Evolutionary conservation across 1,140 invertebrate genomes (phyloP).

Genomic region (Helicorthomorpha holstii): DNA sequence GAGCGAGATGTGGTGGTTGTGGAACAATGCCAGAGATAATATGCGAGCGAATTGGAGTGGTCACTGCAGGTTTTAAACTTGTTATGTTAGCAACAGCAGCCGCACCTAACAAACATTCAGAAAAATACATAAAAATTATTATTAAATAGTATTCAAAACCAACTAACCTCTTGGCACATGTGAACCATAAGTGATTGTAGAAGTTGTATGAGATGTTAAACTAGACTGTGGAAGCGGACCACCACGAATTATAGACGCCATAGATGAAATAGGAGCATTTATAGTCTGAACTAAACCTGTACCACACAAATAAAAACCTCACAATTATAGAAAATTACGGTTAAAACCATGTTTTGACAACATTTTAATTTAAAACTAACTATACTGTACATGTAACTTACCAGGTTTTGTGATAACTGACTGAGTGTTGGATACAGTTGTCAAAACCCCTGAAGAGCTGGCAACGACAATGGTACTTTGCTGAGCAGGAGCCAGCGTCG

Average conservation of each 20-base stretch:
- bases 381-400: not conserved
- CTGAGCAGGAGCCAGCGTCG: too few relatives aligned
- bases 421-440: not conserved
- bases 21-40: not conserved
- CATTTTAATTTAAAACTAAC: too few relatives aligned
- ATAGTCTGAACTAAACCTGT: not conserved
- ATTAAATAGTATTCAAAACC: not conserved
- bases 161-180: not conserved
- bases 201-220: not conserved
- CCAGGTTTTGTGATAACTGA: not conserved
- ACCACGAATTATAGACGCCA: not conserved
- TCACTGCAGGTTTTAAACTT: not conserved
- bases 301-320: too few relatives aligned
- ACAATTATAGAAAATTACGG: too few relatives aligned
- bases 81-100: not conserved
- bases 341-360: too few relatives aligned
- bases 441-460: too few relatives aligned
- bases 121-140: not conserved
- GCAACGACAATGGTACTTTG: too few relatives aligned
- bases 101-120: not conserved
- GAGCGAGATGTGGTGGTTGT: too few relatives aligned
- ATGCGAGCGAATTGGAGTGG: not conserved
- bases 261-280: not conserved
- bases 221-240: not conserved
- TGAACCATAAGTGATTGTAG: not conserved